phyloP scores from a whole-genome alignment of 2,113 vertebrate species.

The Hymenochirus boettgeri region DNA sequence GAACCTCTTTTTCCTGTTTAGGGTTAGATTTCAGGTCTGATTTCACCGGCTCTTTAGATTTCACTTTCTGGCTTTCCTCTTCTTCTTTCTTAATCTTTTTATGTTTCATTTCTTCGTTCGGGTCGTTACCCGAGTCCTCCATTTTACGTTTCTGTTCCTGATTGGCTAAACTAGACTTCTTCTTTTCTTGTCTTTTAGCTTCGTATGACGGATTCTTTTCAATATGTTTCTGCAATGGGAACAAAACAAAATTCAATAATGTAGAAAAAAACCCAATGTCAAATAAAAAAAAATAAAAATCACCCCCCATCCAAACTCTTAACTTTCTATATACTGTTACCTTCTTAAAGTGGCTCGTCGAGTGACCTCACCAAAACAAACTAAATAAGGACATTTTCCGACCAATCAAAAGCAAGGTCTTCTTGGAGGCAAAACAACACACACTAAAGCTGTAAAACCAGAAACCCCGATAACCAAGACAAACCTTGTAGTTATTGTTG shows the following conservation, averaged over 20 bases:
- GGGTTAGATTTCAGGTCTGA: background rate
- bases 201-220: slow-evolving; percentile 89
- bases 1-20: slow-evolving; percentile 59
- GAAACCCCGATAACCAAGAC: too few relatives aligned
- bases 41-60: background rate
- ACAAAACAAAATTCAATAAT: too few relatives aligned
- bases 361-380: too few relatives aligned
- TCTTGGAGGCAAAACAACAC: too few relatives aligned
- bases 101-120: slow-evolving; percentile 70
- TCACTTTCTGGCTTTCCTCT: slow-evolving; percentile 43
- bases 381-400: too few relatives aligned
- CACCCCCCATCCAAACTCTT: too few relatives aligned
- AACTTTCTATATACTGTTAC: too few relatives aligned
- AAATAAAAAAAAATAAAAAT: too few relatives aligned
- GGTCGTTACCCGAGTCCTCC: slow-evolving; percentile 63
- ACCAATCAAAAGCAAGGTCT: too few relatives aligned
- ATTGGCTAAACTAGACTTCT: slow-evolving; percentile 74
- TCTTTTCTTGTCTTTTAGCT: slow-evolving; percentile 85
- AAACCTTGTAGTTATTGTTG: slow-evolving; percentile 95
- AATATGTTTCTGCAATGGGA: slow-evolving; percentile 82
- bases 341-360: too few relatives aligned
- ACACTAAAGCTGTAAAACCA: too few relatives aligned
- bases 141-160: slow-evolving; percentile 75
- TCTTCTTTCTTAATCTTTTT: slow-evolving; percentile 54
- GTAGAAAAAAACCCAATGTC: too few relatives aligned